Conservation (phyloP, 2,888 invertebrate species). For the Sarcophaga variegata region DNA sequence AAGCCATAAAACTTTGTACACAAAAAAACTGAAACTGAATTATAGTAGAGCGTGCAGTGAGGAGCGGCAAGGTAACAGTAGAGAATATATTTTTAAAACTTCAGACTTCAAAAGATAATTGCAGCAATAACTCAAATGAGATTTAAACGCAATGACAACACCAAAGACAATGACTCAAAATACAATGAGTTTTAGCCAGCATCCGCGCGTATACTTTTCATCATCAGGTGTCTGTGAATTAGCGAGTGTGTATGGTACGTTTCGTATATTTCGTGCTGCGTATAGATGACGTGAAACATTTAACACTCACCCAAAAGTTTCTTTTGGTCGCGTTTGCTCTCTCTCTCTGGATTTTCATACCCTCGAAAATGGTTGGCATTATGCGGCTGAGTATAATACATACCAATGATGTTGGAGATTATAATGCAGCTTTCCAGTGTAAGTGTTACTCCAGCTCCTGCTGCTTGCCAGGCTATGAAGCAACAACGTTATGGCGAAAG, state of each 20-base stretch:
- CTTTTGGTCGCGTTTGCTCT: conserved; percentile 28
- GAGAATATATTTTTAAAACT: conserved; percentile 58
- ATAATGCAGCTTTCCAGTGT: conserved; percentile 20
- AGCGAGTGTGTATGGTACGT: not conserved
- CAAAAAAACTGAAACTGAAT: conserved; percentile 43
- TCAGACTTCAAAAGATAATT: conserved; percentile 76
- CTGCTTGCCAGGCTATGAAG: conserved; percentile 65
- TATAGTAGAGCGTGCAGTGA: not conserved
- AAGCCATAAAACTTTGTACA: conserved; percentile 55
- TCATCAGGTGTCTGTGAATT: conserved; percentile 1
- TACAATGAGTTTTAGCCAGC: conserved; percentile 46
- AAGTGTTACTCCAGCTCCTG: conserved; percentile 6
- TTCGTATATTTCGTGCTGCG: not conserved
- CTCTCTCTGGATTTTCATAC: not conserved
- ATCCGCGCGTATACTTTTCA: conserved; percentile 18
- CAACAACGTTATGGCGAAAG: conserved; percentile 13
- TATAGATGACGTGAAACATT: conserved; percentile 50
- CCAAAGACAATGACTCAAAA: conserved; percentile 46
- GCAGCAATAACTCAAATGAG: conserved; percentile 81
- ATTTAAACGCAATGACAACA: conserved; percentile 75
- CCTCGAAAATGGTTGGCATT: not conserved
- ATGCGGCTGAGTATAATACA: conserved; percentile 36
- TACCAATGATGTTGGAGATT: conserved; percentile 51
- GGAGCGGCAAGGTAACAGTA: not conserved
- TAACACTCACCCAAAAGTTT: conserved; percentile 32